A percentile compares a stretch with the other conserved stretches of the same genome.
These are phyloP conservation scores for Esperia sulphurella DNA, from an alignment of 2,888 invertebrate genomes.

Conservation along the genomic window DNA sequence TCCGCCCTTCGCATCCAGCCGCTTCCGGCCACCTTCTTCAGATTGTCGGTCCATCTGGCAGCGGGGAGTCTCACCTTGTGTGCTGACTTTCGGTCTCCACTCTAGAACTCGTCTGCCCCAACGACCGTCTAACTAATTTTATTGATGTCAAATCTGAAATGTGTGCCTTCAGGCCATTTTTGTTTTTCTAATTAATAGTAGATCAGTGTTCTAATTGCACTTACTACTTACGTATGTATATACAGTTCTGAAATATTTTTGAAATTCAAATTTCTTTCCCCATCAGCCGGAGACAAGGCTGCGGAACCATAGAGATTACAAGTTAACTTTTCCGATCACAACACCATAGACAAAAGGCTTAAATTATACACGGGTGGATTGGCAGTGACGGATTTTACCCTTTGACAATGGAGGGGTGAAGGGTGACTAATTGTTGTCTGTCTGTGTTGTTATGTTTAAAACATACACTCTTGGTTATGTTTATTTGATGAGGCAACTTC, in stretches of 20 bases:
- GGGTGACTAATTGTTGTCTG: conserved; percentile 67
- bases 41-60: no score
- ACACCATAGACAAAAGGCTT: conserved; percentile 72
- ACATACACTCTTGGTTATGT: conserved; percentile 10
- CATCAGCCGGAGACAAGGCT: conserved; percentile 17
- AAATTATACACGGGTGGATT: conserved; percentile 69
- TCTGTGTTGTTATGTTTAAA: conserved; percentile 29
- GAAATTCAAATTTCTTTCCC: conserved; percentile 12
- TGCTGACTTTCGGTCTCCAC: no score
- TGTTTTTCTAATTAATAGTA: no score
- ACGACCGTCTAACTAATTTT: no score
- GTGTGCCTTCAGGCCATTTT: no score
- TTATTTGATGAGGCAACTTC: conserved; percentile 19
- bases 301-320: conserved; percentile 67
- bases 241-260: background rate
- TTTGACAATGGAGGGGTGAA: conserved; percentile 48
- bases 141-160: no score
- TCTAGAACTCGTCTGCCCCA: no score
- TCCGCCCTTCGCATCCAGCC: no score
- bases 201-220: no score
- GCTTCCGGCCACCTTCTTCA: no score
- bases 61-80: no score
- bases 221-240: no score
- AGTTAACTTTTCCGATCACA: conserved; percentile 74
- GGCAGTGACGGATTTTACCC: conserved; percentile 52